Evolutionary conservation across 2,888 invertebrate genomes (phyloP), one percentile per base, ranked within the genome.

Genomic region (Periphyllus acericola): DNA sequence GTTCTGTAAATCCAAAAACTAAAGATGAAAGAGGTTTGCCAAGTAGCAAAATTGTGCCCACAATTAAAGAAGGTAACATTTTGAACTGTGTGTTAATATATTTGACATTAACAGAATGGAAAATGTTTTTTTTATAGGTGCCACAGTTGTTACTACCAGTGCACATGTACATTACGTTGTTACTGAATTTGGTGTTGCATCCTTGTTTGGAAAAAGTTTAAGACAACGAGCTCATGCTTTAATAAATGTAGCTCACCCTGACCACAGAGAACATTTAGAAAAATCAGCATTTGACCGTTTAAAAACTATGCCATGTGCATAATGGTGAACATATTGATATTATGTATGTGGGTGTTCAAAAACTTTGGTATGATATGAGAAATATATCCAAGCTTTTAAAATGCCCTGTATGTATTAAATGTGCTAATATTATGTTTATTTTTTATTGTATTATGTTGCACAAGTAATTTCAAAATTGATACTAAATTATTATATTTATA

Each of bases 131-230:
- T 71, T 52, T 92, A 32, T 91, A 96, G 97, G 98, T 90, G 97
- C 96, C 89, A 98, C 98, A n/a, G 97, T 98, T 8, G 98, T 98
- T 29, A 97, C 98, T 0, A 95, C 96, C 0, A 94, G 98, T 89
- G 97, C 97, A 0, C 98, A 98, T 91, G 96, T 96, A 0, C 96
- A 98, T 91, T 98, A 98, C 91, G 94, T 98, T 5, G 98, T 98
- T 0, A 98, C 98, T 0, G 98, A 98, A 91, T 94, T 96, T 90
- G 98, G 98, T 29, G 95, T 98, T 90, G 98, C 98, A 0, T 93
- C 95, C 89, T 92, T 98, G 80, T 98, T 98, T 92, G 98, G 98
- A 72, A 97, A 96, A 92, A 95, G 95, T 29, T 93, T 98, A 83
- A 93, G 98, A 3, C 98, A 98, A 91, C 93, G 98, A 84, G 98